Base-by-base conservation (phyloP, 2,888 invertebrate species). In the Lithophane leautieri region DNA sequence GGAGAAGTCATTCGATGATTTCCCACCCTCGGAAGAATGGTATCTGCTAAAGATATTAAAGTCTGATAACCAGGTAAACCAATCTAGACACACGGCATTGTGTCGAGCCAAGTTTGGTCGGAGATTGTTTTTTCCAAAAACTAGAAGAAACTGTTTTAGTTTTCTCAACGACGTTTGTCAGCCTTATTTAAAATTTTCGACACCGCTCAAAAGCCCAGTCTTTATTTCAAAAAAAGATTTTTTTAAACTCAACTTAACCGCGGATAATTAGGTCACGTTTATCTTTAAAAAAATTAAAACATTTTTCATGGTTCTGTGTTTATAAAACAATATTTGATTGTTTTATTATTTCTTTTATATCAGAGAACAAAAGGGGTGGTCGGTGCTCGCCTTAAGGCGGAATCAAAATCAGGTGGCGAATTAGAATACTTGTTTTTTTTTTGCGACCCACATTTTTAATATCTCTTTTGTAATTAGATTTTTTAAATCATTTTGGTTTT, bases 321-420 rank as follows among this genome's bases (percentile, higher is more conserved):
- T 66, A 7, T 70, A 58, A 52, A 68, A 71, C 66, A 74, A 78
- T 82, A 74, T 82, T 79, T 78, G 22, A 63, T 47, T 58, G 52
- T 71, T 66, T 74, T 56, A 61, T 70, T 78, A 70, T 78, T 78
- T 74, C 66, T 77, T 78, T 81, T 82, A 71, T 73, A 76, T 62
- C 60, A 11, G 40, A 54, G 42, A 78, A 86, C 79, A 86, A 84
- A 86, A 73, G 76, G 40, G 52, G 11, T 63, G 56, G 34, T 56
- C 47, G 52, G 11, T 63, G 56, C 42, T 61, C 47, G 65, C 66
- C 73, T 75, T 71, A 73, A 52, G 72, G 76, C 28, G 44, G 77
- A 73, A 70, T 86, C 65, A 60, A 69, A 86, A 82, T 71, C 73
- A 78, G 73, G 61, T 67, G 40, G 69, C 79, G 82, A 81, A 86